phyloP scores from a whole-genome alignment of 1,140 invertebrate genomes.

The Solen grandis region DNA sequence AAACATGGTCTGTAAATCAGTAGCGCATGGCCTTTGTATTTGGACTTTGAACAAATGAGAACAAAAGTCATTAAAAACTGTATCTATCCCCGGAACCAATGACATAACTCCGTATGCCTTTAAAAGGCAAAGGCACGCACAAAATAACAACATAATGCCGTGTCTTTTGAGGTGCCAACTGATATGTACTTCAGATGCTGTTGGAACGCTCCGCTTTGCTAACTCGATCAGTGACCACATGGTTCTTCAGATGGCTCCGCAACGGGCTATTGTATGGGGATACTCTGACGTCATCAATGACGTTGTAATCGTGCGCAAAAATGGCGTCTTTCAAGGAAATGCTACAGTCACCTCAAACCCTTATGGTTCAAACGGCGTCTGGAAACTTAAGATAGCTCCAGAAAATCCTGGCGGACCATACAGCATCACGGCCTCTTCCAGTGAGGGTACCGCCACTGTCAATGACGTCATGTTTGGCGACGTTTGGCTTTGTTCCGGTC shows the following conservation, averaged over 20 bases:
- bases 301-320: slow-evolving; percentile 9
- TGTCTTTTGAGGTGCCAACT: too few species aligned
- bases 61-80: too few species aligned
- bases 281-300: slow-evolving; percentile 50
- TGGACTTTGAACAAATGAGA: too few species aligned
- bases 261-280: slow-evolving; percentile 68
- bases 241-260: slow-evolving; percentile 71
- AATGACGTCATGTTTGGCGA: slow-evolving; percentile 68
- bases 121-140: too few species aligned
- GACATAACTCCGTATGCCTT: too few species aligned
- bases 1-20: too few species aligned
- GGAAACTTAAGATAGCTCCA: background rate
- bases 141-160: too few species aligned
- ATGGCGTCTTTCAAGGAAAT: slow-evolving; percentile 16
- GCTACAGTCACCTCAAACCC: slow-evolving; percentile 21
- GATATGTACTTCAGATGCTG: slow-evolving; percentile 3
- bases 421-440: background rate
- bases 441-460: background rate
- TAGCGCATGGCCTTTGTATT: too few species aligned
- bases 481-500: slow-evolving; percentile 69
- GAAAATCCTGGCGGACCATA: background rate
- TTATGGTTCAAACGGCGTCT: slow-evolving; percentile 7
- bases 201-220: slow-evolving; percentile 33
- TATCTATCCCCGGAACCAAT: too few species aligned
- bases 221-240: slow-evolving; percentile 68